These are phyloP conservation scores for Drosophila mimica DNA, from an alignment of 2,888 invertebrate species.

Conservation along the genomic window DNA sequence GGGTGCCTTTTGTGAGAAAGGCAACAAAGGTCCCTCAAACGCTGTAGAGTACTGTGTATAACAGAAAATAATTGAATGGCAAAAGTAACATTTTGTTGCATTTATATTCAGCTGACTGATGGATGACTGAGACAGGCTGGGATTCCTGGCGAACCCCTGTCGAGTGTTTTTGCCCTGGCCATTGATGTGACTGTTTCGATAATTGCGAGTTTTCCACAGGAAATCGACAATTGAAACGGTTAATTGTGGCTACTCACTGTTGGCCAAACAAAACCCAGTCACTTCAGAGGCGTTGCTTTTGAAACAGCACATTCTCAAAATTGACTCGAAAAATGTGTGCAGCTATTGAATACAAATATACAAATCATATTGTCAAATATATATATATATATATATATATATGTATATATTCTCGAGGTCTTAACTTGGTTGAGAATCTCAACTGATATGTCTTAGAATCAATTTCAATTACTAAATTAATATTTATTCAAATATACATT, in stretches of 20 bases:
- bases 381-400: neutral
- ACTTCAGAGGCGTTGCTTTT: slow-evolving; percentile 3
- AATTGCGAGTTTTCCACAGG: slow-evolving; percentile 49
- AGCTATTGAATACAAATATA: neutral
- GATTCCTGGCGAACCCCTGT: slow-evolving; percentile 21
- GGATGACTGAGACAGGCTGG: slow-evolving; percentile 5
- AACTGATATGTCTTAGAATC: neutral
- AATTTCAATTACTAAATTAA: neutral
- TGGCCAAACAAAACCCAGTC: slow-evolving; percentile 39
- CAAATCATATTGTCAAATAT: neutral
- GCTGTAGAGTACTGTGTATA: slow-evolving; percentile 16
- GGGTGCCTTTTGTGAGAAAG: slow-evolving; percentile 38
- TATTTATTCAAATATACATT: neutral
- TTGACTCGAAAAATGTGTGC: neutral
- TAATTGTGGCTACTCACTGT: slow-evolving; percentile 55
- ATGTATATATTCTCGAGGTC: neutral
- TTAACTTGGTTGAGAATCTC: neutral
- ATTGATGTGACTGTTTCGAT: slow-evolving; percentile 30
- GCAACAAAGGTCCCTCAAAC: slow-evolving; percentile 46
- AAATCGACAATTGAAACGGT: slow-evolving; percentile 54
- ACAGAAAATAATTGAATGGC: slow-evolving; percentile 53
- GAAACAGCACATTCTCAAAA: neutral
- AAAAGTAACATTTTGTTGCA: slow-evolving; percentile 65
- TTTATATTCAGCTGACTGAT: slow-evolving; percentile 39
- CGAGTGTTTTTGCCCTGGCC: slow-evolving; percentile 32